Conservation (phyloP, 1,140 invertebrate species). For the Drosophila bipectinata region DNA sequence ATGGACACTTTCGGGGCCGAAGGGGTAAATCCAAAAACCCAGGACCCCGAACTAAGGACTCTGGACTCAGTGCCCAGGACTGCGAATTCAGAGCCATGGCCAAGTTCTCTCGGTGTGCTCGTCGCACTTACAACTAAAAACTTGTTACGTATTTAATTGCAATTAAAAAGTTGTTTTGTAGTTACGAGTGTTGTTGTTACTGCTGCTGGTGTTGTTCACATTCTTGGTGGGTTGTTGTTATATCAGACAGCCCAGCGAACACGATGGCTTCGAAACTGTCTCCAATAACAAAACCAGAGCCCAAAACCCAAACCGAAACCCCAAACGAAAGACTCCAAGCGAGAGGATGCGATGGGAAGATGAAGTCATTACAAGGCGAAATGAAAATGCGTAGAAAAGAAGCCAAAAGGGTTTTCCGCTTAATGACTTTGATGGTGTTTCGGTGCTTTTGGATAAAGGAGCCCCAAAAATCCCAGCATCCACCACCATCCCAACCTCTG, state of each 20-base stretch:
- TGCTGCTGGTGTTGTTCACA: conserved; percentile 32
- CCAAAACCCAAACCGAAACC: conserved; percentile 1
- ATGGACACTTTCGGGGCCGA: conserved; percentile 41
- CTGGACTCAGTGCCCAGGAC: background rate
- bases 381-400: conserved; percentile 63
- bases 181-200: conserved; percentile 69
- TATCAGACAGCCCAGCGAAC: conserved; percentile 42
- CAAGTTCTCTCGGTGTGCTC: conserved; percentile 58
- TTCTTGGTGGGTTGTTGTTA: conserved; percentile 42
- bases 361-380: conserved; percentile 77
- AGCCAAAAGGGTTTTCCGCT: conserved; percentile 74
- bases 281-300: conserved; percentile 55
- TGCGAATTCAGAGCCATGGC: conserved; percentile 16
- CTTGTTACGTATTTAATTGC: conserved; percentile 83
- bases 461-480: conserved; percentile 12
- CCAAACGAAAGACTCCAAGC: conserved; percentile 25
- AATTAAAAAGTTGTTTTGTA: conserved; percentile 82
- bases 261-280: conserved; percentile 71
- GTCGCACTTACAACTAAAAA: conserved; percentile 80
- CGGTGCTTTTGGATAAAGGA: conserved; percentile 19
- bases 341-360: conserved; percentile 30
- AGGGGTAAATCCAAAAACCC: too few relatives aligned
- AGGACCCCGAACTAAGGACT: background rate
- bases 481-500: conserved; percentile 20
- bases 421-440: conserved; percentile 68